These are phyloP conservation scores for Lagodon rhomboides DNA, from an alignment of 2,797 vertebrate species.

Conservation along the genomic window DNA sequence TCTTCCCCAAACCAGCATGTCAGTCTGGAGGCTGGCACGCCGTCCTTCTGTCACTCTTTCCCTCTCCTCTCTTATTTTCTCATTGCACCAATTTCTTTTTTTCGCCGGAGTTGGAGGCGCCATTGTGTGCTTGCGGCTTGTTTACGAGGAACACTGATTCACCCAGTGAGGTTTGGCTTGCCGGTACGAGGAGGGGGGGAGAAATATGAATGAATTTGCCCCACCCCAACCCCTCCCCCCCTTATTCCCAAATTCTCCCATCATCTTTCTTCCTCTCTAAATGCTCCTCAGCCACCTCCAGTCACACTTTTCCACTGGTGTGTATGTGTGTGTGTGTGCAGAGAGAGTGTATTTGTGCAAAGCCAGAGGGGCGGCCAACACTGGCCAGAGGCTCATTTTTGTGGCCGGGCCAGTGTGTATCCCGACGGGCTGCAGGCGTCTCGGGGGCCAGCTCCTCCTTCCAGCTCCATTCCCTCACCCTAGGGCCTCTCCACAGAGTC, in stretches of 20 bases:
- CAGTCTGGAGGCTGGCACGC: conserved; percentile 41
- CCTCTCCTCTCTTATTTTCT: conserved; percentile 52
- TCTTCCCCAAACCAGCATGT: conserved; percentile 46
- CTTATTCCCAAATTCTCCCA: conserved; percentile 69
- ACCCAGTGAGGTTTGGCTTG: conserved; percentile 81
- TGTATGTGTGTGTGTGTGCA: conserved; percentile 58
- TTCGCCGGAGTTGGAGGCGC: conserved; percentile 75
- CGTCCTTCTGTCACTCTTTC: conserved; percentile 42
- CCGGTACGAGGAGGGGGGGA: conserved; percentile 22
- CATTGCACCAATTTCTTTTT: conserved; percentile 53
- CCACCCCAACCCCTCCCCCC: conserved; percentile 60
- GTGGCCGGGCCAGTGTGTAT: conserved; percentile 82
- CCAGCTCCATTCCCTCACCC: conserved; percentile 71
- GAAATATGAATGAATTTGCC: conserved; percentile 83
- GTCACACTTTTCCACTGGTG: conserved; percentile 78
- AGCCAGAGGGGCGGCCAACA: conserved; percentile 71
- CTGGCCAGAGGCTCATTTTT: conserved; percentile 83
- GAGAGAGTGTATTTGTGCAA: conserved; percentile 72
- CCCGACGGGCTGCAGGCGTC: conserved; percentile 84
- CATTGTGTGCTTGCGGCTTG: conserved; percentile 82
- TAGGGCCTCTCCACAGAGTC: conserved; percentile 66
- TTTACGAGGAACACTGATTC: conserved; percentile 84
- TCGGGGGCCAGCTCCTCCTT: conserved; percentile 77
- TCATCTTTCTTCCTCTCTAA: conserved; percentile 67
- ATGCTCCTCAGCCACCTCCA: conserved; percentile 67